phyloP scores from a whole-genome alignment of 1,140 invertebrate genomes.

The Medauroidea extradentata region DNA sequence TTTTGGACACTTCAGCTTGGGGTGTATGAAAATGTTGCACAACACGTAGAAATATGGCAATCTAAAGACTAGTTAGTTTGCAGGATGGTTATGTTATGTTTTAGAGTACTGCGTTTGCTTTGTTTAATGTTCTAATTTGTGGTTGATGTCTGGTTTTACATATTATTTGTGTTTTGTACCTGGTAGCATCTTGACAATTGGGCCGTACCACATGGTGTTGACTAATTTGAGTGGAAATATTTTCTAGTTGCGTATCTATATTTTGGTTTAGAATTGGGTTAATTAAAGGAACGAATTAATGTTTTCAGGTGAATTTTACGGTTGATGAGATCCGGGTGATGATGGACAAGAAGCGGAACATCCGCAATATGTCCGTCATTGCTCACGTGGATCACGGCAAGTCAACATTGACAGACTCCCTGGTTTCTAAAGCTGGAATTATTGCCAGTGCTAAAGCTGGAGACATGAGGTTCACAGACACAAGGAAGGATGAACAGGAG shows the following conservation, averaged over 20 bases:
- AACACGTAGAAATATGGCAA: not conserved
- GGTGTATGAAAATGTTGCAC: constrained; percentile 9
- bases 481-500: constrained; percentile 98
- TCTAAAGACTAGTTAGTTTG: too few relatives aligned
- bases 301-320: constrained; percentile 99
- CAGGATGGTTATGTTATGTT: too few relatives aligned
- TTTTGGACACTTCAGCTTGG: not conserved
- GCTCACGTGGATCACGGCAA: constrained; percentile 99
- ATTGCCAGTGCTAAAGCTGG: constrained; percentile 98
- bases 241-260: too few relatives aligned
- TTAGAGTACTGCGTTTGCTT: too few relatives aligned
- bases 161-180: constrained; percentile 35
- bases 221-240: too few relatives aligned
- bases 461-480: constrained; percentile 98
- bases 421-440: constrained; percentile 99
- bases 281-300: too few relatives aligned
- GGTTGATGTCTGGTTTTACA: not conserved
- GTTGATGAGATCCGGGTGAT: constrained; percentile 98
- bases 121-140: not conserved
- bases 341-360: constrained; percentile 99
- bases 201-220: constrained; percentile 25
- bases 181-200: not conserved
- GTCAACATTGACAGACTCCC: constrained; percentile 97
- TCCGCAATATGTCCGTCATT: constrained; percentile 99
- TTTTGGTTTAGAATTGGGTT: too few relatives aligned